Base-by-base conservation (phyloP, 2,113 vertebrate species). In the Xiphophorus maculatus region DNA sequence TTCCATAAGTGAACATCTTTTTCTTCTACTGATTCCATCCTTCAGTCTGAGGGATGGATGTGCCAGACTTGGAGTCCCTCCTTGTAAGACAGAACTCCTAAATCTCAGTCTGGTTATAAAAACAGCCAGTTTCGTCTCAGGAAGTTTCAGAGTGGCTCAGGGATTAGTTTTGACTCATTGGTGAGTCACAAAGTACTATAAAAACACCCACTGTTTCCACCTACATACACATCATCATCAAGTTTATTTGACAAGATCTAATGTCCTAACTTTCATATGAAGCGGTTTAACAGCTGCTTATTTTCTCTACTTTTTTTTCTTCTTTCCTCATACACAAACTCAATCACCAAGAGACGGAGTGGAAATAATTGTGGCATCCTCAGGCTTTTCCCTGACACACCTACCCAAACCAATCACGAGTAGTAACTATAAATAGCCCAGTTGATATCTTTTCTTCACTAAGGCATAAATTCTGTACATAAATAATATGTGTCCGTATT, bases 151-250 rank as follows among this genome's bases (percentile, higher is more conserved):
- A 33, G 48, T 58, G 60, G 75, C 58, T 79, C 17, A 5, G n/a
- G 62, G 77, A 86, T 79, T 62, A 81, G 66, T 71, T 71, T 73
- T 74, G 66, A 86, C 66, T 88, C 69, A 66, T 58, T 35, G 73
- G n/a, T 83, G 84, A 87, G 84, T 90, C 82, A 87, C 71, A 77
- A 37, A 69, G 54, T 73, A 63, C 66, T 66, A 82, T 27, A 3
- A 64, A 71, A 77, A 68, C 22, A 10, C 79, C 73, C 63, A 86
- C 77, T 19, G 0, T 62, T 9, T 25, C 71, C 63, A 73, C 84
- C 82, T 40, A 68, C 82, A 74, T 44, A 28, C 79, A 58, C 44
- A 37, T 64, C 58, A 40, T 69, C 69, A 79, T 85, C 48, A 68
- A 5, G 25, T 73, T 80, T 30, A 48, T 78, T 73, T 82, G 68